These are phyloP conservation scores for Stenolophus ochropezus DNA, from an alignment of 2,888 invertebrate genomes.

Conservation along the genomic window DNA sequence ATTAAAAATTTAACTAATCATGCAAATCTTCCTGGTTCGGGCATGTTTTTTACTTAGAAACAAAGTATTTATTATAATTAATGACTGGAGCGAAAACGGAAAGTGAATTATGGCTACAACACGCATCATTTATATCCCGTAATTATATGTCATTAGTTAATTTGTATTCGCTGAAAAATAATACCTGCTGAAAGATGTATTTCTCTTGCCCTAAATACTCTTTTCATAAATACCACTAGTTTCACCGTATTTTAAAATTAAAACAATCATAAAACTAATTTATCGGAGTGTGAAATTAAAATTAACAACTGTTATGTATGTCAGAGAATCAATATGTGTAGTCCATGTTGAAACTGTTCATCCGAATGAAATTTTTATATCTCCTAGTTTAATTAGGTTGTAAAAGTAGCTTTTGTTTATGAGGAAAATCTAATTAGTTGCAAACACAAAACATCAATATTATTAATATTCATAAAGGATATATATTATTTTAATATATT, in stretches of 20 bases:
- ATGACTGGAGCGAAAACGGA: conserved; percentile 14
- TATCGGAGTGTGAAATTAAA: background rate
- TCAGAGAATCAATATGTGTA: background rate
- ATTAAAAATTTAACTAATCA: conserved; percentile 16
- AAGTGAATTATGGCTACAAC: conserved; percentile 17
- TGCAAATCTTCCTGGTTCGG: background rate
- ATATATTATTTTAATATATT: too few relatives aligned
- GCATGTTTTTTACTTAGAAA: conserved; percentile 29
- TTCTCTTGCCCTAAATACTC: background rate
- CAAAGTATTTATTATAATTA: conserved; percentile 37
- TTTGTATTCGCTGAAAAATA: conserved; percentile 20
- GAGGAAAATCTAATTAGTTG: too few relatives aligned
- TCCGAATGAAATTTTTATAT: background rate
- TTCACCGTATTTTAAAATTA: too few relatives aligned
- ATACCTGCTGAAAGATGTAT: background rate
- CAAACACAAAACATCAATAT: too few relatives aligned
- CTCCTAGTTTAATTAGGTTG: too few relatives aligned
- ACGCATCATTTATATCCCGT: conserved; percentile 34
- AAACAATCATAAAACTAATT: background rate
- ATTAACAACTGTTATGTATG: background rate
- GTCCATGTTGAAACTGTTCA: background rate
- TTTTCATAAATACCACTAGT: too few relatives aligned
- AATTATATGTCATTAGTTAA: conserved; percentile 41
- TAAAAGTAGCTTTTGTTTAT: too few relatives aligned
- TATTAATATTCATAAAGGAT: too few relatives aligned